phyloP scores from a whole-genome alignment of 2,888 invertebrate species.

The Acanthosepion pharaonis region DNA sequence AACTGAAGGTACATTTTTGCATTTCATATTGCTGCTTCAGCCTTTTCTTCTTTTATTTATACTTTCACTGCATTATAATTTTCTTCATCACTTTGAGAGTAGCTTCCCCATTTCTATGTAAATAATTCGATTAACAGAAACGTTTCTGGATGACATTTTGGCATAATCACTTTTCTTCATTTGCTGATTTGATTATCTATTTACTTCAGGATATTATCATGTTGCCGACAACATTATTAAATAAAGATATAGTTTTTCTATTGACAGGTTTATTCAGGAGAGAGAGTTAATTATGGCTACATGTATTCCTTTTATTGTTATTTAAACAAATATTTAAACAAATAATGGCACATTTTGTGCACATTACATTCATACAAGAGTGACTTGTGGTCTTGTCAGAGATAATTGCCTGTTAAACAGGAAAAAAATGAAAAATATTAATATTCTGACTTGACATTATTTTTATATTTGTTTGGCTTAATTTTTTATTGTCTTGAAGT shows the following conservation, averaged over 20 bases:
- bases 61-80: neutral
- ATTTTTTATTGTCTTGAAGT: neutral
- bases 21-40: neutral
- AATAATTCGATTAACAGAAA: neutral
- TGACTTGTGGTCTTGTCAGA: constrained; percentile 24
- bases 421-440: neutral
- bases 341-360: neutral
- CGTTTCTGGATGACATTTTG: constrained; percentile 12
- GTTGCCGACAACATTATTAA: constrained; percentile 9
- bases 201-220: constrained; percentile 33
- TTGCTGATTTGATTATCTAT: constrained; percentile 33
- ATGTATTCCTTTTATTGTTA: neutral
- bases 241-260: constrained; percentile 33
- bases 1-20: neutral
- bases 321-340: neutral
- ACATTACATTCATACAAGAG: constrained; percentile 21
- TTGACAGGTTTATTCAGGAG: neutral
- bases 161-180: constrained; percentile 20
- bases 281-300: constrained; percentile 33
- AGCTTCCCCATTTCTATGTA: constrained; percentile 33
- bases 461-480: neutral
- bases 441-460: constrained; percentile 15
- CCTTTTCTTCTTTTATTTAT: neutral
- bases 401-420: neutral
- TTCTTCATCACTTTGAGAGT: neutral